Evolutionary conservation across 2,888 invertebrate species (phyloP), one percentile per base, ranked within the genome.

Genomic region (Bimastos eiseni): DNA sequence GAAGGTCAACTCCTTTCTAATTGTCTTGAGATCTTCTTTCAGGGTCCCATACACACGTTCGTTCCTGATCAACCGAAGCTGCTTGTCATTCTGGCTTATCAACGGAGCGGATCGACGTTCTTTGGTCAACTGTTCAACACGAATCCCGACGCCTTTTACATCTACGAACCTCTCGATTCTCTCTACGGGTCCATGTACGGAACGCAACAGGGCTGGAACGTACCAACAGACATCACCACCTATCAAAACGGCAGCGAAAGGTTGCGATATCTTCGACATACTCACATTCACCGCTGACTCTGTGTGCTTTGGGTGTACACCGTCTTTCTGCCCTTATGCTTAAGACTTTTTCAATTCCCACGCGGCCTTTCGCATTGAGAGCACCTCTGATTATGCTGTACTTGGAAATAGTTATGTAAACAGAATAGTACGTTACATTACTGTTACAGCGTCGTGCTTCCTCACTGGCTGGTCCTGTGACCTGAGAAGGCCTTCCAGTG

Each of bases 161-260:
- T 90, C 90, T 92, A 90, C 49, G 92, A 92, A 91, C 92, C 92
- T 33, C 89, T 92, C n/a, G 92, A 92, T 84, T 55, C 90, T n/a
- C 55, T 91, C 17, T 92, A 92, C 89, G 84, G 90, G n/a, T 55
- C 91, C n/a, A 55, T 92, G 86, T 92, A 91, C 44, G 92, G 92
- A 24, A 92, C 91, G 19, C 41, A 36, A 19, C 49, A 89, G 44
- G 92, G 92, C 0, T 92, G 92, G 92, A 91, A 89, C 41, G 90
- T 91, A 17, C 92, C 92, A 19, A 83, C 89, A 15, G 92, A 92
- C 89, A 92, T 92, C 55, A 91, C 91, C 21, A 86, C 89, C 34
- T 86, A 88, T 55, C 44, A 44, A 36, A 86, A 91, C 36, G 91
- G 91, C 3, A 37, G 90, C n/a, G 49, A 44, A 36, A 36, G 91